Conservation (phyloP, 2,113 vertebrate genomes). For the Gambusia affinis region DNA sequence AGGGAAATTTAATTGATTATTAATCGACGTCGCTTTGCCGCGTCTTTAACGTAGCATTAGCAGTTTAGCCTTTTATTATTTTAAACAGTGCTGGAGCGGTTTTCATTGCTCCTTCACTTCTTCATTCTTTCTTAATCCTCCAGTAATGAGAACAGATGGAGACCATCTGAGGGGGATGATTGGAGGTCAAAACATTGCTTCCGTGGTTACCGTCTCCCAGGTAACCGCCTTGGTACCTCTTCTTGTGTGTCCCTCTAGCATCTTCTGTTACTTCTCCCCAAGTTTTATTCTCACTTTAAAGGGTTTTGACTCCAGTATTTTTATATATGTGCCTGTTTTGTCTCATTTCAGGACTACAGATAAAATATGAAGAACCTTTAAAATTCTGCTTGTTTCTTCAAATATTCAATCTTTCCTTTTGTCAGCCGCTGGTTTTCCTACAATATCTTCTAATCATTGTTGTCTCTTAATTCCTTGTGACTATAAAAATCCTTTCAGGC, state of each 20-base stretch:
- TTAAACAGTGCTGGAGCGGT: neutral
- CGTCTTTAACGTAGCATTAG: constrained; percentile 7
- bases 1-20: constrained; percentile 13
- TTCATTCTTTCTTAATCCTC: constrained; percentile 16
- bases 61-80: neutral
- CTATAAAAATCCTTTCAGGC: no score
- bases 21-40: neutral
- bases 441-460: no score
- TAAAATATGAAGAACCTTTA: no score
- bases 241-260: neutral
- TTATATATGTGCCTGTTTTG: neutral
- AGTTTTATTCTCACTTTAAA: neutral
- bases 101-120: neutral
- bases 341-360: neutral
- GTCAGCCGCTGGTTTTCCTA: no score
- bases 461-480: no score
- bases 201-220: constrained; percentile 56
- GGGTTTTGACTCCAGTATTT: neutral
- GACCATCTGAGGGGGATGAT: constrained; percentile 37
- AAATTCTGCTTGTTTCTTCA: neutral
- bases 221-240: constrained; percentile 29
- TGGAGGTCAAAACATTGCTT: constrained; percentile 48
- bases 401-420: no score
- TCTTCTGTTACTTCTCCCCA: neutral
- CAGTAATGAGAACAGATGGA: constrained; percentile 51